Conservation (phyloP, 2,888 invertebrate genomes). For the Drosophila gaucha region DNA sequence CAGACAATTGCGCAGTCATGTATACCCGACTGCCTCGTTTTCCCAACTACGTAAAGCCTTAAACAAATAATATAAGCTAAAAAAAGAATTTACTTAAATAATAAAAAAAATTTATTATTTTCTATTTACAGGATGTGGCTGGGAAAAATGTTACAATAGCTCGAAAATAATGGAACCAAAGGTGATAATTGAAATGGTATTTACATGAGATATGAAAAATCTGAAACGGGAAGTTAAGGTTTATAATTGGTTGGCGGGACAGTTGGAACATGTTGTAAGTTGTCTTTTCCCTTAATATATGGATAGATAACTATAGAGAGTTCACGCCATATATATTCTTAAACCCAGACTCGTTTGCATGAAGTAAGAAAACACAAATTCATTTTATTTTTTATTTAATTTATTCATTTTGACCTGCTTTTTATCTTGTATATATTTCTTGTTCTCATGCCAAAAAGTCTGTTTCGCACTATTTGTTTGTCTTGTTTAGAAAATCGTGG, state of each 20-base stretch:
- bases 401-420: slow-evolving; percentile 43
- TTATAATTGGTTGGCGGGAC: too few relatives aligned
- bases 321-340: too few relatives aligned
- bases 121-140: slow-evolving; percentile 12
- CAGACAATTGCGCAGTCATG: neutral
- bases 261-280: too few relatives aligned
- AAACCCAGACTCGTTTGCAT: too few relatives aligned
- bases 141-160: neutral
- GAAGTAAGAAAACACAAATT: slow-evolving; percentile 6
- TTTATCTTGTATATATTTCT: slow-evolving; percentile 22
- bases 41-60: slow-evolving; percentile 25
- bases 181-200: neutral
- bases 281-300: too few relatives aligned
- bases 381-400: slow-evolving; percentile 36
- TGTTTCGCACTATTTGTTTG: slow-evolving; percentile 28
- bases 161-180: neutral
- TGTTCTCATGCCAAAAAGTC: slow-evolving; percentile 18
- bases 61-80: slow-evolving; percentile 29
- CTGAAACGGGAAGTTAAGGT: neutral
- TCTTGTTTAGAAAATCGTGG: slow-evolving; percentile 28
- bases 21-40: neutral
- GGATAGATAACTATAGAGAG: too few relatives aligned
- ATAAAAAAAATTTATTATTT: neutral
- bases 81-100: slow-evolving; percentile 36
- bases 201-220: neutral